Evolutionary conservation across 2,888 invertebrate species (phyloP).

Genomic region (Tineola bisselliella): DNA sequence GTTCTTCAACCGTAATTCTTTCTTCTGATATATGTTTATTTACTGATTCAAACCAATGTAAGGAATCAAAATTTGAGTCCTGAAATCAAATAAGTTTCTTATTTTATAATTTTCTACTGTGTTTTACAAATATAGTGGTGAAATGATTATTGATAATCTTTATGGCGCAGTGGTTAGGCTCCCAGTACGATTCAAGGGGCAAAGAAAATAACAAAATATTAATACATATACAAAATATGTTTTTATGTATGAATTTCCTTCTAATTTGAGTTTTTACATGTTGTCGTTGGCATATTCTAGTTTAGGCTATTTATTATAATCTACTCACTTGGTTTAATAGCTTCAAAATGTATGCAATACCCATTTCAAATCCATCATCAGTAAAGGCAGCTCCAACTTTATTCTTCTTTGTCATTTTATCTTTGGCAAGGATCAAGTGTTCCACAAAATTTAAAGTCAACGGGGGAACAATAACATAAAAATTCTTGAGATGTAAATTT

Average conservation of each 20-base stretch:
- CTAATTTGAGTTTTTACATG: no score
- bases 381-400: constrained; percentile 90
- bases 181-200: no score
- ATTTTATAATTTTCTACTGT: no score
- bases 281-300: no score
- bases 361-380: constrained; percentile 98
- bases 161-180: no score
- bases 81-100: constrained; percentile 25
- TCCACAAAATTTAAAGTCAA: constrained; percentile 95
- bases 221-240: no score
- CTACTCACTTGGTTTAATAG: constrained; percentile 79
- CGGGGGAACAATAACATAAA: constrained; percentile 93
- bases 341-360: constrained; percentile 90
- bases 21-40: constrained; percentile 77
- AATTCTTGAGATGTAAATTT: constrained; percentile 89
- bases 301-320: neutral
- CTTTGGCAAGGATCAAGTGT: constrained; percentile 89
- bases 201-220: no score
- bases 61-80: constrained; percentile 84
- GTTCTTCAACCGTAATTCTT: constrained; percentile 60
- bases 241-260: no score
- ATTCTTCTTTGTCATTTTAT: constrained; percentile 91
- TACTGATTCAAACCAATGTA: constrained; percentile 96
- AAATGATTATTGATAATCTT: no score
- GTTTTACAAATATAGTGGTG: no score